These are phyloP conservation scores for Sciurus niger DNA, from an alignment of 2,113 vertebrate genomes.

Conservation along the genomic window DNA sequence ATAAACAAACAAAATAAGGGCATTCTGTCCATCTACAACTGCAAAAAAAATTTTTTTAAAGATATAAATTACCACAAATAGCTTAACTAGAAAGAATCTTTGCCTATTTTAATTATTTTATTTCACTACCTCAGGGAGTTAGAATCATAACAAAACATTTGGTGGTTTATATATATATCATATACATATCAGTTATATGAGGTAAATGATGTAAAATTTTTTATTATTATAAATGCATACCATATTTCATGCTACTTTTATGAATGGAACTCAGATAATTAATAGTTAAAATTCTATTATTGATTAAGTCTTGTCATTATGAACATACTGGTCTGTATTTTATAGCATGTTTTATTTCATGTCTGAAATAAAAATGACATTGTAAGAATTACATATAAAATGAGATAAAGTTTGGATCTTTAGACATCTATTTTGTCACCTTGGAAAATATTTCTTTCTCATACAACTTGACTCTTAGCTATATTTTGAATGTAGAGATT, in stretches of 20 bases:
- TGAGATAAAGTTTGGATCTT: not conserved
- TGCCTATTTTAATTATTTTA: not conserved
- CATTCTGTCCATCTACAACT: too few species aligned
- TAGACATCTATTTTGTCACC: not conserved
- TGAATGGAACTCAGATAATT: not conserved
- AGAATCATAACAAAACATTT: not conserved
- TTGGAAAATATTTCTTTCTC: not conserved
- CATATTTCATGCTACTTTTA: not conserved
- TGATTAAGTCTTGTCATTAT: not conserved
- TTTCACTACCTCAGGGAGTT: not conserved
- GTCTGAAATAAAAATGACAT: not conserved
- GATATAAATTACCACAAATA: too few species aligned
- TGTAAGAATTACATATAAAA: slow-evolving; percentile 27
- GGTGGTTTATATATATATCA: not conserved
- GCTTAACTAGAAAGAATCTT: not conserved
- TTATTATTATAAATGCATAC: not conserved
- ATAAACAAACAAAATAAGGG: too few species aligned
- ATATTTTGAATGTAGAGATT: not conserved
- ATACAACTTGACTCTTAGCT: not conserved
- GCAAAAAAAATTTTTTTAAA: not conserved
- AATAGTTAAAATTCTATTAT: not conserved
- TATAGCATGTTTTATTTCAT: not conserved
- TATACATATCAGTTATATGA: not conserved
- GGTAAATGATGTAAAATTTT: not conserved
- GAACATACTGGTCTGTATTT: not conserved